Evolutionary conservation across 2,888 invertebrate genomes (phyloP).

Genomic region (Pseudolycoriella hygida): DNA sequence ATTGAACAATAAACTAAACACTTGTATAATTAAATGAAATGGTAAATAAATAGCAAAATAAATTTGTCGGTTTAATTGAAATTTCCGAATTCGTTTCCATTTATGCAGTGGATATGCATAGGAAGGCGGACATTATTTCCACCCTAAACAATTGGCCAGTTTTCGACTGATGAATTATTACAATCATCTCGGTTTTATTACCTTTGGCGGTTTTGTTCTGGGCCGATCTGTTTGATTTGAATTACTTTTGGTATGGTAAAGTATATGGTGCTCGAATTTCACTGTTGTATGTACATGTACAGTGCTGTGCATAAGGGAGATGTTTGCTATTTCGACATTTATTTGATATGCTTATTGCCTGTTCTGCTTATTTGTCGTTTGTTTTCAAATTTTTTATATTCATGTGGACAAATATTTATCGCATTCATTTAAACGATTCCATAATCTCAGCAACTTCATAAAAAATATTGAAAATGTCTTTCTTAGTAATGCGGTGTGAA

Average conservation of each 20-base stretch:
- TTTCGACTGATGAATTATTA: conserved; percentile 16
- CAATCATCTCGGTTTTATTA: conserved; percentile 16
- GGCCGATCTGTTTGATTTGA: background rate
- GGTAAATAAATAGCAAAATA: conserved; percentile 2
- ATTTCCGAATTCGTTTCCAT: background rate
- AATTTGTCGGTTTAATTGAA: conserved; percentile 2
- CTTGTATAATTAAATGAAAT: conserved; percentile 4
- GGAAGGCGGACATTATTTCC: background rate
- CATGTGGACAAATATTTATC: too few species aligned
- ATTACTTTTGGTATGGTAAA: background rate
- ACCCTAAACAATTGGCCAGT: conserved; percentile 15
- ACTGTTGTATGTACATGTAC: too few species aligned
- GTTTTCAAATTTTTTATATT: too few species aligned
- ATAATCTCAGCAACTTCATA: too few species aligned
- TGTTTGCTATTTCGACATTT: too few species aligned
- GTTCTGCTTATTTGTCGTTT: too few species aligned
- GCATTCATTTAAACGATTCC: too few species aligned
- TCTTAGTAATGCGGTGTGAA: too few species aligned
- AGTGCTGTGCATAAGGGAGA: too few species aligned
- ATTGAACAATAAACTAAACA: conserved; percentile 3
- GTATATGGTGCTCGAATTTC: background rate
- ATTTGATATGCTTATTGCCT: too few species aligned
- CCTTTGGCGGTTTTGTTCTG: conserved; percentile 14
- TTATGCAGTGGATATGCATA: background rate
- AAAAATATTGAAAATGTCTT: too few species aligned